Evolutionary conservation across 1,140 invertebrate genomes (phyloP).

Genomic region (Fopius arisanus): DNA sequence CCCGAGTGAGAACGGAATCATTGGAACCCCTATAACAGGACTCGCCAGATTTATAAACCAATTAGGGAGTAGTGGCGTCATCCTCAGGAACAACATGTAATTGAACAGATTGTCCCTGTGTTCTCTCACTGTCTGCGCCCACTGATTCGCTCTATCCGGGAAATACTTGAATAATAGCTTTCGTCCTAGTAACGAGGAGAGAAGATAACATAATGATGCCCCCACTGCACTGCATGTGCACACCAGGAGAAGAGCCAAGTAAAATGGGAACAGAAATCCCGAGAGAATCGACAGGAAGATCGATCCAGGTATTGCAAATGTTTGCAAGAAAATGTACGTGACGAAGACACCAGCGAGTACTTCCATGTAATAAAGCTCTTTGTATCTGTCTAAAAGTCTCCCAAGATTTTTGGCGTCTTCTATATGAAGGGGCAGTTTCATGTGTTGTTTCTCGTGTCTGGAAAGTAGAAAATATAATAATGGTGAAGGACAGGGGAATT

Average conservation of each 20-base stretch:
- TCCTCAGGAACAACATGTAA: slow-evolving; percentile 96
- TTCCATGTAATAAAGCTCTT: slow-evolving; percentile 92
- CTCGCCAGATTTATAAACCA: slow-evolving; percentile 99
- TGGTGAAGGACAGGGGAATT: slow-evolving; percentile 2
- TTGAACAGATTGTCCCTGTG: slow-evolving; percentile 91
- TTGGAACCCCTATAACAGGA: slow-evolving; percentile 94
- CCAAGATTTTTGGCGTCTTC: slow-evolving; percentile 97
- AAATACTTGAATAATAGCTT: slow-evolving; percentile 87
- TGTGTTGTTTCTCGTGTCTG: slow-evolving; percentile 86
- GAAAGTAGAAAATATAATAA: slow-evolving; percentile 55
- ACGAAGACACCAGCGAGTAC: slow-evolving; percentile 89
- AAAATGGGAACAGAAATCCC: slow-evolving; percentile 96
- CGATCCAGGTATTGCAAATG: slow-evolving; percentile 99
- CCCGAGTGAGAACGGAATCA: slow-evolving; percentile 91
- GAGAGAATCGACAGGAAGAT: slow-evolving; percentile 97
- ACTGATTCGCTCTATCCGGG: slow-evolving; percentile 84
- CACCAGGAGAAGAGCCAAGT: slow-evolving; percentile 86
- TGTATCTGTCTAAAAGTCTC: slow-evolving; percentile 89
- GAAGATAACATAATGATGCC: slow-evolving; percentile 92
- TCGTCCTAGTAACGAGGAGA: slow-evolving; percentile 90
- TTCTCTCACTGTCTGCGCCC: slow-evolving; percentile 82
- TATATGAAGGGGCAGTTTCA: slow-evolving; percentile 92
- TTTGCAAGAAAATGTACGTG: slow-evolving; percentile 98
- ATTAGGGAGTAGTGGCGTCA: slow-evolving; percentile 98
- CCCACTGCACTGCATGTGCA: slow-evolving; percentile 97